Percentiles rank a stretch among this genome's conserved stretches.
phyloP scores from a whole-genome alignment of 2,797 vertebrate species.

The Periparus ater region DNA sequence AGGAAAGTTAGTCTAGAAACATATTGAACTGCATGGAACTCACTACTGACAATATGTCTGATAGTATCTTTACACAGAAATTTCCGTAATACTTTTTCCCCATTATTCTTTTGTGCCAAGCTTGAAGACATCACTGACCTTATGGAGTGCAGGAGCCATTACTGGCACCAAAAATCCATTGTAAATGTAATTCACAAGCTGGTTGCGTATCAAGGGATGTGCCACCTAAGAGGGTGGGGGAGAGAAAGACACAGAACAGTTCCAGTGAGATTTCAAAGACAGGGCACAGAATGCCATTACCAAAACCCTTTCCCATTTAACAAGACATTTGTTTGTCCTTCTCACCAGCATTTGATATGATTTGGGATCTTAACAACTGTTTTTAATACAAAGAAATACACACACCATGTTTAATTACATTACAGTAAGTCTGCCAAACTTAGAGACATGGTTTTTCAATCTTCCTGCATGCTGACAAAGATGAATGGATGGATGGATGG shows the following conservation, averaged over 20 bases:
- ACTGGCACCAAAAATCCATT: slow-evolving; percentile 97
- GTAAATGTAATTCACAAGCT: slow-evolving; percentile 95
- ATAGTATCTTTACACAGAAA: not conserved
- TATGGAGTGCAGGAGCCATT: slow-evolving; percentile 95
- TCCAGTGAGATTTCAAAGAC: not conserved
- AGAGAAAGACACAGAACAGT: slow-evolving; percentile 1
- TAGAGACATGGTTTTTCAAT: not conserved
- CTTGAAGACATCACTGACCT: slow-evolving; percentile 79
- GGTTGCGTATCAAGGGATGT: slow-evolving; percentile 89
- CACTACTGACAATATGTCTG: not conserved
- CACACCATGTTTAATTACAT: not conserved
- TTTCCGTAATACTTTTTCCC: not conserved
- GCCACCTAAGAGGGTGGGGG: slow-evolving; percentile 81
- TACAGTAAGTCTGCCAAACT: not conserved
- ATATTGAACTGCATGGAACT: not conserved
- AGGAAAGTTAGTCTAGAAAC: not conserved
- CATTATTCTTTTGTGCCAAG: accelerated
- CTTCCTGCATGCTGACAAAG: not conserved
- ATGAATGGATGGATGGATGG: not conserved
- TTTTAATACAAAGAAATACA: not conserved
- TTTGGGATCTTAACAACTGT: not conserved
- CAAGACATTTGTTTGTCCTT: not conserved
- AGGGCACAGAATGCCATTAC: not conserved
- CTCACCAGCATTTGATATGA: not conserved
- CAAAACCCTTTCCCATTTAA: not conserved